Evolutionary conservation across 2,113 vertebrate genomes (phyloP), one percentile per base, ranked within the genome.

Genomic region (Eretmochelys imbricata): DNA sequence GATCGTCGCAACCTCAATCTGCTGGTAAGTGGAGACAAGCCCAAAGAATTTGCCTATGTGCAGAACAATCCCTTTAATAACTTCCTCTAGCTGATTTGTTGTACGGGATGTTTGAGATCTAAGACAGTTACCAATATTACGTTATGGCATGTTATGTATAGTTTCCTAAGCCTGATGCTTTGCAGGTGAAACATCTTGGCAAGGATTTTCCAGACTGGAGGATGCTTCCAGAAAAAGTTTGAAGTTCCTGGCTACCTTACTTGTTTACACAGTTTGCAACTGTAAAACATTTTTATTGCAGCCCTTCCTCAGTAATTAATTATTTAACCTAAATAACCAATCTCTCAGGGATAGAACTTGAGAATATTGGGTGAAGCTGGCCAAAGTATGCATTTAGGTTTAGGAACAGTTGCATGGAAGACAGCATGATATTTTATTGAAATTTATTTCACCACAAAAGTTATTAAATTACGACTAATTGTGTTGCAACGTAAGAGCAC

Each of bases 181-280:
- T 54, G 75, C n/a, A 84, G 75, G 38, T 48, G 59, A 88, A 92
- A 38, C 81, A 79, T 12, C 20, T 13, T 38, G 27, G 12, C n/a
- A 91, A 86, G 83, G 76, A 13, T 24, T 85, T 94, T 82, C 81
- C 87, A 89, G 85, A 84, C 38, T 96, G 79, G 49, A 96, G 93
- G 94, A 95, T 88, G 27, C 88, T 96, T 95, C 88, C 76, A 90
- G 92, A 95, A 93, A 83, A n/a, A 89, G 80, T 94, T 72, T 80
- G 65, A 95, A 84, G 76, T 96, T 93, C 95, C 82, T 96, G 90
- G 48, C 80, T 93, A 89, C 82, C 96, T 96, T 93, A 94, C 82
- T 78, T 85, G 53, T 94, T 95, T 82, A 94, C 84, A 95, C 14
- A 31, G 17, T 93, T 84, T 25, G 88, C 65, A 96, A 92, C 35